phyloP scores from a whole-genome alignment of 2,797 vertebrate species.

The Pygocentrus nattereri region DNA sequence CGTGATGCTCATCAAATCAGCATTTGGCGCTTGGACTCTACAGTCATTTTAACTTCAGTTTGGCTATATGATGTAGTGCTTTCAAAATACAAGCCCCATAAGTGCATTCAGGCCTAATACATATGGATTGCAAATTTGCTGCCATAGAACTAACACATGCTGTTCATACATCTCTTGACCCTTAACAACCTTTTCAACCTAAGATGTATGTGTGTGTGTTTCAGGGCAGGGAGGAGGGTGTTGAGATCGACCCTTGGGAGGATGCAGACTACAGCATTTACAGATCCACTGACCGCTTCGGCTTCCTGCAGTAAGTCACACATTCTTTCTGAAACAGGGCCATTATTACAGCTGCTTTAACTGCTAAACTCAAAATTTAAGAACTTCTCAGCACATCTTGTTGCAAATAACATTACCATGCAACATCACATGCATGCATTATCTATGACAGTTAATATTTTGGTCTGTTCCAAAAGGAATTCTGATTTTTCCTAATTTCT shows the following conservation, averaged over 20 bases:
- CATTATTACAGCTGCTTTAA: neutral
- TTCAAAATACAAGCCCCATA: neutral
- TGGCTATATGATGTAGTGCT: neutral
- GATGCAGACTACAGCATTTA: constrained; percentile 88
- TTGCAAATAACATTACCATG: neutral
- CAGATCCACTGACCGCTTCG: constrained; percentile 90
- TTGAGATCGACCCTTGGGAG: constrained; percentile 89
- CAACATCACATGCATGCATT: too few relatives aligned
- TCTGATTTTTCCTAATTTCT: too few relatives aligned
- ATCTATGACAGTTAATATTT: too few relatives aligned
- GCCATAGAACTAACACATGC: neutral
- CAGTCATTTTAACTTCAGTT: neutral
- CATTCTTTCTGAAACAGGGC: neutral
- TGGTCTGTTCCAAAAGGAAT: too few relatives aligned
- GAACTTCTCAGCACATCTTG: neutral
- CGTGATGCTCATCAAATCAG: too few relatives aligned
- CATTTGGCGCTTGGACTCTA: neutral
- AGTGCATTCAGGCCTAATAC: neutral
- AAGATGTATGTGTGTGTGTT: constrained; percentile 58
- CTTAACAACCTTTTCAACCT: constrained; percentile 3
- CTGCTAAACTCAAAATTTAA: neutral
- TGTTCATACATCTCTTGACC: neutral
- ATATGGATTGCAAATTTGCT: neutral
- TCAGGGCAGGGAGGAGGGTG: constrained; percentile 87
- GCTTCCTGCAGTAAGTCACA: constrained; percentile 90